Percentiles rank a stretch among this genome's conserved stretches.
Evolutionary conservation across 2,888 invertebrate species (phyloP).

Genomic region (Mesochorus sp.): DNA sequence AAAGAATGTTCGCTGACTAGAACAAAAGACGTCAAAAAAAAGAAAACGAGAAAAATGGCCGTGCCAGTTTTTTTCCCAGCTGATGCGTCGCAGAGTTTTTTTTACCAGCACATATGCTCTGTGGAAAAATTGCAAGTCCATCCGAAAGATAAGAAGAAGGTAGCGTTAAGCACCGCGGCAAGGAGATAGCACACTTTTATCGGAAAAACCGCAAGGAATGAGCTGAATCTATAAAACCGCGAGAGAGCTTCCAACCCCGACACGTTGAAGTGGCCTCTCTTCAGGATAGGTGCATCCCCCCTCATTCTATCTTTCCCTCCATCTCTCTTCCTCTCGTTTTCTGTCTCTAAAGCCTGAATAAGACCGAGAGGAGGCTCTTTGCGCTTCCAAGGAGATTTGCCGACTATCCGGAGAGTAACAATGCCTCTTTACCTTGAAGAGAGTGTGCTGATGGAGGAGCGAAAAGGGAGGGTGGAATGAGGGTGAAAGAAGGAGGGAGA

Average conservation of each 20-base stretch:
- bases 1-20: not conserved
- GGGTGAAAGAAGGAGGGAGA: not conserved
- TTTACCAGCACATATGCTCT: constrained; percentile 19
- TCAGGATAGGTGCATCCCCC: not conserved
- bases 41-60: not conserved
- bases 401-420: constrained; percentile 37
- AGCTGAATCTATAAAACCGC: constrained; percentile 34
- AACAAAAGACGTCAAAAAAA: not conserved
- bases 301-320: no score
- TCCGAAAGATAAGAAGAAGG: constrained; percentile 34
- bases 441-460: not conserved
- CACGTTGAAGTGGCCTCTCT: constrained; percentile 24
- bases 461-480: not conserved
- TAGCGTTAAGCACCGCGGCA: constrained; percentile 37
- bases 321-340: constrained; percentile 23
- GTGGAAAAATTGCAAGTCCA: constrained; percentile 43
- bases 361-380: constrained; percentile 7
- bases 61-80: not conserved
- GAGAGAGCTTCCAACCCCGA: not conserved
- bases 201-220: constrained; percentile 8
- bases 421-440: constrained; percentile 28
- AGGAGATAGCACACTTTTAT: constrained; percentile 46
- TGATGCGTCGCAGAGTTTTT: constrained; percentile 3
- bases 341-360: constrained; percentile 33
- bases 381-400: constrained; percentile 2